phyloP scores from a whole-genome alignment of 2,888 invertebrate genomes.

The Tetragnatha montana region DNA sequence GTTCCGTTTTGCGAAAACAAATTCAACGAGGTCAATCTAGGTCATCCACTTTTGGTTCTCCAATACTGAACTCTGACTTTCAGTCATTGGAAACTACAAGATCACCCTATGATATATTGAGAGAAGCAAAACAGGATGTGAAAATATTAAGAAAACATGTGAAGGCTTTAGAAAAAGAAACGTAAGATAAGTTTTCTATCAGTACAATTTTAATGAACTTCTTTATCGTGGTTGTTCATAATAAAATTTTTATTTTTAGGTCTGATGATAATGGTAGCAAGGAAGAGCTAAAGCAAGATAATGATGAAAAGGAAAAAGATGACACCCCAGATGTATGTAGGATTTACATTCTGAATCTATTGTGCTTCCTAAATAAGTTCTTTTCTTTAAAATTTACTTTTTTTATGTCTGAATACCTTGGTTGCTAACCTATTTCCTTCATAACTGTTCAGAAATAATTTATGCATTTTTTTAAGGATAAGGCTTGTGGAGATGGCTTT shows the following conservation, averaged over 20 bases:
- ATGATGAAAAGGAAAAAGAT: slow-evolving; percentile 67
- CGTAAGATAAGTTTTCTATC: slow-evolving; percentile 17
- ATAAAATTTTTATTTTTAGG: neutral
- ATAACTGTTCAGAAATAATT: neutral
- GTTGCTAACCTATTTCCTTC: no score
- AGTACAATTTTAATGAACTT: neutral
- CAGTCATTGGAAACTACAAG: slow-evolving; percentile 72
- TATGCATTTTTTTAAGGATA: slow-evolving; percentile 31
- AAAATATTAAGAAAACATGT: slow-evolving; percentile 75
- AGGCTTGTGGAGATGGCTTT: slow-evolving; percentile 40
- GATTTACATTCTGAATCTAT: neutral
- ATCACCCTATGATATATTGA: slow-evolving; percentile 79
- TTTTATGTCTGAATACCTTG: neutral
- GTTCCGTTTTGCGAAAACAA: slow-evolving; percentile 83
- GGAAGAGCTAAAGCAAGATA: slow-evolving; percentile 49
- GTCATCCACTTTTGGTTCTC: slow-evolving; percentile 72
- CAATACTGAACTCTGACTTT: slow-evolving; percentile 71
- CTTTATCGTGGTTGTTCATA: neutral
- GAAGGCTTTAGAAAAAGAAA: slow-evolving; percentile 51
- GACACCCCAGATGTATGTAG: slow-evolving; percentile 40
- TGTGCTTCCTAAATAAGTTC: neutral
- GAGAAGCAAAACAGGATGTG: slow-evolving; percentile 87
- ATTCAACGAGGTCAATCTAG: slow-evolving; percentile 73
- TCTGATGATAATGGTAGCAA: slow-evolving; percentile 47
- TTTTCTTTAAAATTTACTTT: neutral